Percentiles rank a stretch among this genome's conserved stretches.
Conservation (phyloP, 1,140 invertebrate genomes). For the Drosophila insularis region DNA sequence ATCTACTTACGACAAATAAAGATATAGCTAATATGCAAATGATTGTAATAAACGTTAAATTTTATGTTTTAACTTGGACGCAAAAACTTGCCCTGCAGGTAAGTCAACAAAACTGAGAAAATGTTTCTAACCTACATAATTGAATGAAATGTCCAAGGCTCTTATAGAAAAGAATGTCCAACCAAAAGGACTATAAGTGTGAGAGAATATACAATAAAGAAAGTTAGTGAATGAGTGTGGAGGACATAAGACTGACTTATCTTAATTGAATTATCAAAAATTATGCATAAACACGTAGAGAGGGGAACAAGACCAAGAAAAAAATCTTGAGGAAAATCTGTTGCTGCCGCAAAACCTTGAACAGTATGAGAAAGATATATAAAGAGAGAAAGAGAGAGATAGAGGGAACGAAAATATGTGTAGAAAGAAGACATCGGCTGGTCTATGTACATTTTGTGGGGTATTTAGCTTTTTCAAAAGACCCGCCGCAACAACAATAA, state of each 20-base stretch:
- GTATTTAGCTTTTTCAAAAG: constrained; percentile 61
- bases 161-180: constrained; percentile 30
- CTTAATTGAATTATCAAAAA: constrained; percentile 71
- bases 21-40: constrained; percentile 47
- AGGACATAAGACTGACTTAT: constrained; percentile 58
- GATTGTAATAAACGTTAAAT: constrained; percentile 54
- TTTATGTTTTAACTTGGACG: constrained; percentile 53
- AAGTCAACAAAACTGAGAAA: constrained; percentile 10
- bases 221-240: constrained; percentile 13
- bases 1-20: constrained; percentile 23
- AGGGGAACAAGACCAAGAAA: constrained; percentile 2
- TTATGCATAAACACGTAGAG: constrained; percentile 46
- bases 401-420: background rate
- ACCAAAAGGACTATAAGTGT: background rate
- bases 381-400: constrained; percentile 18
- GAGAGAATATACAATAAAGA: background rate
- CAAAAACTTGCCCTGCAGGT: constrained; percentile 14
- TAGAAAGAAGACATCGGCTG: background rate
- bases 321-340: constrained; percentile 31
- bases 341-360: constrained; percentile 28
- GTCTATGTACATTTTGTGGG: constrained; percentile 41
- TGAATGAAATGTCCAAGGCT: constrained; percentile 47
- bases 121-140: constrained; percentile 25
- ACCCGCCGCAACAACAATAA: constrained; percentile 3
- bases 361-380: constrained; percentile 20